Evolutionary conservation across 2,888 invertebrate species (phyloP).

Genomic region (Eucera pruinosa): DNA sequence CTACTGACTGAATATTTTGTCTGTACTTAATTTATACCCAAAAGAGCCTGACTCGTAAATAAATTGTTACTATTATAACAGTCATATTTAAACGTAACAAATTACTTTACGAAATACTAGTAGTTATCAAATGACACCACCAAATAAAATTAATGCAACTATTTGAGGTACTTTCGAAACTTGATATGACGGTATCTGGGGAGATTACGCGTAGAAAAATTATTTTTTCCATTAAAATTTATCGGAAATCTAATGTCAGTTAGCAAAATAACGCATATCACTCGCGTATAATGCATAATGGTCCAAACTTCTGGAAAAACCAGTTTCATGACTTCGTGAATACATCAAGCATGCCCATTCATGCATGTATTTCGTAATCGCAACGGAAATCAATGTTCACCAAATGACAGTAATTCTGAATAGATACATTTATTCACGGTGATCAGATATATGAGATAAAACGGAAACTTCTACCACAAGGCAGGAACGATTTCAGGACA

Average conservation of each 20-base stretch:
- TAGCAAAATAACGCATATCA: background rate
- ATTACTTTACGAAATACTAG: too few species aligned
- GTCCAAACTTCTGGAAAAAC: constrained; percentile 36
- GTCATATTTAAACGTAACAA: too few species aligned
- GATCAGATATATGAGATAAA: background rate
- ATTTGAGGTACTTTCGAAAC: too few species aligned
- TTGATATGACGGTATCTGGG: too few species aligned
- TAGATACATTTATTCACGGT: background rate
- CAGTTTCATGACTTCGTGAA: constrained; percentile 35
- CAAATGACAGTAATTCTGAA: background rate
- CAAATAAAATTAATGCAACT: background rate
- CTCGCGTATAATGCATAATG: background rate
- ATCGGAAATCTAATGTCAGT: background rate
- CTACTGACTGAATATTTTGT: too few species aligned
- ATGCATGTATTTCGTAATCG: background rate
- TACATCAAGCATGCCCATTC: background rate
- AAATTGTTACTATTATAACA: too few species aligned
- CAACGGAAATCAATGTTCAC: background rate
- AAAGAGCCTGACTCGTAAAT: too few species aligned
- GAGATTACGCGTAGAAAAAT: background rate
- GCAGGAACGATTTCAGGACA: background rate
- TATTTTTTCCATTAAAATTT: background rate
- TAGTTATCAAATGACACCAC: too few species aligned
- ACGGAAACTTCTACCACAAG: background rate
- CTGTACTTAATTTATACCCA: too few species aligned